These are phyloP conservation scores for Melitaea athalia DNA, from an alignment of 2,888 invertebrate genomes.

Conservation along the genomic window DNA sequence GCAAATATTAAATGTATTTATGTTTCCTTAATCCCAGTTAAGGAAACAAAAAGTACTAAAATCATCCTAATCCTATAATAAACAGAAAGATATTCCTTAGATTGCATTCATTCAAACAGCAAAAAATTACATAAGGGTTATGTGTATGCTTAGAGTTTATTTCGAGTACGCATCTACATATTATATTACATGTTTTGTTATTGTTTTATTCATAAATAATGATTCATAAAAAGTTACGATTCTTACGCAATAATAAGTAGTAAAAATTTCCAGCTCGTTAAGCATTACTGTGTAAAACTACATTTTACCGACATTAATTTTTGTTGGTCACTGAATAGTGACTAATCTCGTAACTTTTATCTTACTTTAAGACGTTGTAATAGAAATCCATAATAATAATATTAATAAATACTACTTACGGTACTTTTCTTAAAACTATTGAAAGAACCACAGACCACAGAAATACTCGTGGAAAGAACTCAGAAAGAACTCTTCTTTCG, in stretches of 20 bases:
- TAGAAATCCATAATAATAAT: neutral
- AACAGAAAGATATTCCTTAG: no score
- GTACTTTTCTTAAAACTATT: no score
- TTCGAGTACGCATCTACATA: neutral
- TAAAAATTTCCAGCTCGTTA: slow-evolving; percentile 8
- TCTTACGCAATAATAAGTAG: slow-evolving; percentile 3
- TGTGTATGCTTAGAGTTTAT: no score
- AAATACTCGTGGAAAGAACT: no score
- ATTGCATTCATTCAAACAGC: no score
- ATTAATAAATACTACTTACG: no score
- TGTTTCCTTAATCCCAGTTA: neutral
- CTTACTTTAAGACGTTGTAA: neutral
- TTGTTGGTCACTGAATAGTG: neutral
- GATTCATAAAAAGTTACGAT: neutral
- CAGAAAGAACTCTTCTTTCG: no score
- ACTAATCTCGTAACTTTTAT: neutral
- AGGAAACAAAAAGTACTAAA: no score
- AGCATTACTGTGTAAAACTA: slow-evolving; percentile 6
- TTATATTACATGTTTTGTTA: neutral
- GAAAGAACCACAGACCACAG: no score
- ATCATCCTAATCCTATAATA: no score
- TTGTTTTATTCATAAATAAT: neutral
- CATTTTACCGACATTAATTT: neutral
- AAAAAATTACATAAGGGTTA: no score
- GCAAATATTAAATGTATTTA: neutral